phyloP scores from a whole-genome alignment of 2,888 invertebrate species.

The Taphrorychus bicolor region DNA sequence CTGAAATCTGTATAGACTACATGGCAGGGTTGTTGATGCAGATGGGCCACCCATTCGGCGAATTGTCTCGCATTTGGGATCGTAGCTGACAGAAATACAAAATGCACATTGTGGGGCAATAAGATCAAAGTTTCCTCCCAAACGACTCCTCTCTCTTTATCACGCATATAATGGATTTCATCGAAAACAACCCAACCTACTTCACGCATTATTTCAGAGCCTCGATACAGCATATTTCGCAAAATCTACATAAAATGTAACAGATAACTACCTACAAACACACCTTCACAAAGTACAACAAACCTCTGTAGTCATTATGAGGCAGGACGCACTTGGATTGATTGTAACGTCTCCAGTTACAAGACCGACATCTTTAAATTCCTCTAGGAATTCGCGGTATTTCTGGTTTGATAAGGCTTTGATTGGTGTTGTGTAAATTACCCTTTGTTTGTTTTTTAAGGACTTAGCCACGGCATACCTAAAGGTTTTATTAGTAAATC shows the following conservation, averaged over 20 bases:
- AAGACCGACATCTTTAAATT: constrained; percentile 97
- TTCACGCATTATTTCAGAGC: constrained; percentile 98
- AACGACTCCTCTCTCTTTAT: constrained; percentile 98
- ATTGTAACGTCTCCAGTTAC: constrained; percentile 99
- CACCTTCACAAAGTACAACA: constrained; percentile 2
- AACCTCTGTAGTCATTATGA: constrained; percentile 99
- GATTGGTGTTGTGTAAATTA: constrained; percentile 99
- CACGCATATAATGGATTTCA: constrained; percentile 99
- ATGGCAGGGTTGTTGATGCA: constrained; percentile 97
- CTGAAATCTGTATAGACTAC: constrained; percentile 98
- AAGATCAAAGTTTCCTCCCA: constrained; percentile 99
- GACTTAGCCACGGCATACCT: constrained; percentile 96
- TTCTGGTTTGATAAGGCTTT: constrained; percentile 99
- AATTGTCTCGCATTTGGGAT: constrained; percentile 99
- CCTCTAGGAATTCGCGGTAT: constrained; percentile 96
- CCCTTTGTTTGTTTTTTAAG: constrained; percentile 91
- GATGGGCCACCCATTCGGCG: constrained; percentile 91
- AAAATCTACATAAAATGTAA: constrained; percentile 74
- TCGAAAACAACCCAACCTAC: constrained; percentile 99
- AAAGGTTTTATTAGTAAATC: constrained; percentile 34
- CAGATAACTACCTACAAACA: too few relatives aligned
- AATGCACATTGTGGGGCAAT: constrained; percentile 96
- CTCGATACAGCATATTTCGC: constrained; percentile 97
- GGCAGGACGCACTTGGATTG: constrained; percentile 95
- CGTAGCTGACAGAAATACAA: constrained; percentile 98